These are phyloP conservation scores for Orcinus orca DNA, from an alignment of 2,113 vertebrate species.

Conservation along the genomic window DNA sequence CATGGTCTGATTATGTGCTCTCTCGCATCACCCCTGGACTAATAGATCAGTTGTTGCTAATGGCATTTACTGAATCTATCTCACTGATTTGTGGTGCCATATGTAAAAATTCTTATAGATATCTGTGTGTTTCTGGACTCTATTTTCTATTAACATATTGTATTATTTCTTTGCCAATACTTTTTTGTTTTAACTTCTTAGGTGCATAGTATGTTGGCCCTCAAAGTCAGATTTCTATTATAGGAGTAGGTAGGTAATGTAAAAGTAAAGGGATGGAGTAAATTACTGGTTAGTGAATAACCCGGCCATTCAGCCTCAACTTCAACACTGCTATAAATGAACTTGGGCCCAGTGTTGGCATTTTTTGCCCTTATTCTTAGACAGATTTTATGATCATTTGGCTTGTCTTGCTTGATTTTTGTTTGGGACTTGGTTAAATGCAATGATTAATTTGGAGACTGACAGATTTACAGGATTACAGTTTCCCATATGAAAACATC, in stretches of 20 bases:
- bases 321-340: not conserved
- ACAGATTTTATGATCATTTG: not conserved
- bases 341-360: not conserved
- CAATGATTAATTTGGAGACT: constrained; percentile 7
- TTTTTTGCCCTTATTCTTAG: constrained; percentile 12
- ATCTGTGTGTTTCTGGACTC: not conserved
- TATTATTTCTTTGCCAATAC: constrained; percentile 20
- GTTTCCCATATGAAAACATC: not conserved
- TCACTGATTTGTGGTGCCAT: not conserved
- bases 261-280: not conserved
- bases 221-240: not conserved
- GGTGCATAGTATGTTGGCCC: not conserved
- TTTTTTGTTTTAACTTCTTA: not conserved
- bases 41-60: not conserved
- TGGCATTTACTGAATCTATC: not conserved
- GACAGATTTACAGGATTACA: not conserved
- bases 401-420: not conserved
- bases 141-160: not conserved
- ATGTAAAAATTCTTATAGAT: not conserved
- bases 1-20: not conserved
- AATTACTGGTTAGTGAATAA: not conserved
- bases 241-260: not conserved
- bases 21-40: not conserved
- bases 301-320: not conserved
- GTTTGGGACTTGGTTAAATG: not conserved